Conservation (phyloP, 2,113 vertebrate species). For the Chaenogobius annularis region DNA sequence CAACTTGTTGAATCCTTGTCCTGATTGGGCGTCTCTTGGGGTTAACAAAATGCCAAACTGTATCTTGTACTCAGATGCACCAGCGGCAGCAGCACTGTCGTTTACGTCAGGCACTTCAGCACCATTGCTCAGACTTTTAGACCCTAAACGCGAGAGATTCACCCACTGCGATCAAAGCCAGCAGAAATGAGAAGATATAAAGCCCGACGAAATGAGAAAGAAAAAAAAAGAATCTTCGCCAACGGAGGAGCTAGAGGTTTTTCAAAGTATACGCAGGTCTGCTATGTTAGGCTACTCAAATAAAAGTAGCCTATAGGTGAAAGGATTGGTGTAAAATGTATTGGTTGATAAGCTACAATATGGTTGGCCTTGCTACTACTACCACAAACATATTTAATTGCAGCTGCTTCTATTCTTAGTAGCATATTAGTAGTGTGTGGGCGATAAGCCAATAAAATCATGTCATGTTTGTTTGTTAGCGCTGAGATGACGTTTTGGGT, state of each 20-base stretch:
- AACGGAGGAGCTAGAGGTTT: neutral
- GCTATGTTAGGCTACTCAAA: neutral
- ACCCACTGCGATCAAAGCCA: neutral
- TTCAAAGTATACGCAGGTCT: neutral
- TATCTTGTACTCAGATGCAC: neutral
- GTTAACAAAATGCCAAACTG: neutral
- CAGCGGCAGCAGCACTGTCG: neutral
- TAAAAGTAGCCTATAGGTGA: neutral
- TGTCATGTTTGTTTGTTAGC: too few relatives aligned
- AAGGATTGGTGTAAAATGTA: too few relatives aligned
- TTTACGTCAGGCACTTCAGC: neutral
- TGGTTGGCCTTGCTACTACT: too few relatives aligned
- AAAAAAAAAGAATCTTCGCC: neutral
- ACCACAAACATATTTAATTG: too few relatives aligned
- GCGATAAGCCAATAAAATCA: too few relatives aligned
- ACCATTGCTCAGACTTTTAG: neutral
- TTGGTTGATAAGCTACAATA: too few relatives aligned
- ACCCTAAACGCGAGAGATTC: neutral
- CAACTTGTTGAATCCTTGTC: constrained; percentile 10
- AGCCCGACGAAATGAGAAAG: neutral
- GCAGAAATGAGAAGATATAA: neutral
- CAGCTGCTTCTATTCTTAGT: too few relatives aligned
- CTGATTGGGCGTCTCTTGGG: neutral
- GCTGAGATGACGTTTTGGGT: too few relatives aligned
- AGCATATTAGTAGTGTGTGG: too few relatives aligned